Evolutionary conservation across 2,888 invertebrate species (phyloP).

Genomic region (Amphipyra berbera): DNA sequence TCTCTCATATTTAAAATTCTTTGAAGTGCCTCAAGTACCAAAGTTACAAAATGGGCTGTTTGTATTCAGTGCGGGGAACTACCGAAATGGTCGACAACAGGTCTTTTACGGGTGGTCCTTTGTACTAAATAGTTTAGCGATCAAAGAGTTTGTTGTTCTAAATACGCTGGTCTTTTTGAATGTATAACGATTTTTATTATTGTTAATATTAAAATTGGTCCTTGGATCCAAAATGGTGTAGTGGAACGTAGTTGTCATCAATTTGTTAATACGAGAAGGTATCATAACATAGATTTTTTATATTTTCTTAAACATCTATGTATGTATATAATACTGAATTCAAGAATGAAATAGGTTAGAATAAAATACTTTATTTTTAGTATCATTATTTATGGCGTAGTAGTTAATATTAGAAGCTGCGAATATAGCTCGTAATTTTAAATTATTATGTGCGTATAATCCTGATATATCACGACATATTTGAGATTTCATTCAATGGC

Average conservation of each 20-base stretch:
- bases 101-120: constrained; percentile 42
- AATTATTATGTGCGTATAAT: constrained; percentile 21
- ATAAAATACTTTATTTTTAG: too few species aligned
- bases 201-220: neutral
- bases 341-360: too few species aligned
- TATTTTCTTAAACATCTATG: too few species aligned
- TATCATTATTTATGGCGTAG: neutral
- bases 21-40: constrained; percentile 17
- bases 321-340: too few species aligned
- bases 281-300: too few species aligned
- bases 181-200: constrained; percentile 17
- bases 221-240: constrained; percentile 4
- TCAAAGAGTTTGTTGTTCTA: constrained; percentile 16
- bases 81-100: constrained; percentile 22
- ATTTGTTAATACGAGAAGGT: neutral
- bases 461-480: constrained; percentile 12
- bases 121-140: neutral
- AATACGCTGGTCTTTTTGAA: constrained; percentile 14
- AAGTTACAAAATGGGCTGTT: constrained; percentile 40
- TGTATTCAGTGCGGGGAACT: constrained; percentile 46
- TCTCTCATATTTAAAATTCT: constrained; percentile 34
- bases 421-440: constrained; percentile 5
- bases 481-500: constrained; percentile 15
- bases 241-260: constrained; percentile 7
- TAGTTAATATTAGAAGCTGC: constrained; percentile 1